These are phyloP conservation scores for Eupsilia transversa DNA, from an alignment of 2,888 invertebrate genomes.

Conservation along the genomic window DNA sequence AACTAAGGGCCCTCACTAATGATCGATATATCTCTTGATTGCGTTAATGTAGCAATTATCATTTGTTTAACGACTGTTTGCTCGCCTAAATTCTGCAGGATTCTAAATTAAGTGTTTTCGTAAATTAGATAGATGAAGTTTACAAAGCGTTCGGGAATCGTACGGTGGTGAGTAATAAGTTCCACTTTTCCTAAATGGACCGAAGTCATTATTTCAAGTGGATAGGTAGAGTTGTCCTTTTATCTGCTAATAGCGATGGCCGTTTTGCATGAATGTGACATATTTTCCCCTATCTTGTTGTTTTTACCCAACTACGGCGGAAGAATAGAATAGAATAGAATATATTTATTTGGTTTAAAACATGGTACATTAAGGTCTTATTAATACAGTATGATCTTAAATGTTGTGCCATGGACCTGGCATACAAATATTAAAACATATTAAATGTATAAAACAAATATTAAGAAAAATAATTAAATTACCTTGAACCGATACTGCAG, in stretches of 20 bases:
- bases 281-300: no score
- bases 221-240: neutral
- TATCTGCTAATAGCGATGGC: constrained; percentile 9
- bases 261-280: no score
- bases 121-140: neutral
- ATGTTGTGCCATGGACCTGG: no score
- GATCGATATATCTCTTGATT: constrained; percentile 27
- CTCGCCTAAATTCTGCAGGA: constrained; percentile 1
- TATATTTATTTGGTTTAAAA: no score
- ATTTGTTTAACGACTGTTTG: constrained; percentile 15
- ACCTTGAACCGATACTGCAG: no score
- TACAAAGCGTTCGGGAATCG: neutral
- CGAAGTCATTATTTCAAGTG: neutral
- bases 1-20: constrained; percentile 13
- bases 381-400: no score
- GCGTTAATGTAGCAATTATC: constrained; percentile 22
- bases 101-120: neutral
- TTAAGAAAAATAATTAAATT: no score
- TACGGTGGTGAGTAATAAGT: neutral
- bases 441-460: no score
- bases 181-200: neutral
- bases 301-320: no score
- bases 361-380: no score
- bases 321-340: no score
- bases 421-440: no score